Conservation (phyloP, 2,888 invertebrate species). For the Disparrhopalites patrizii region DNA sequence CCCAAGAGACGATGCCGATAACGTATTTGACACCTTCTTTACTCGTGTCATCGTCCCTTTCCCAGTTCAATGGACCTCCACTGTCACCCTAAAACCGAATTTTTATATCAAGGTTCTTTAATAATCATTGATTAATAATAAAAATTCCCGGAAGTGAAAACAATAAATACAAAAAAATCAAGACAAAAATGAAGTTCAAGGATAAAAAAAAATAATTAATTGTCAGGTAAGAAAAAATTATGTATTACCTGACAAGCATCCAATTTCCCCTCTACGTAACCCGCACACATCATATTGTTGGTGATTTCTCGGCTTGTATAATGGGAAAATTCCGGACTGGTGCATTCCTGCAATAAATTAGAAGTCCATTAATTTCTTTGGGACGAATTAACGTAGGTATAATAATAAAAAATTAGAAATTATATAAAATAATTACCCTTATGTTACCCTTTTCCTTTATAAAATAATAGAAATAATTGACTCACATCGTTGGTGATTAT, state of each 20-base stretch:
- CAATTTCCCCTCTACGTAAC: slow-evolving; percentile 65
- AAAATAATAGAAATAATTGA: not conserved
- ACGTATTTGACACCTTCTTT: slow-evolving; percentile 61
- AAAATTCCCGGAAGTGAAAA: too few species aligned
- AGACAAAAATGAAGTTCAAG: too few species aligned
- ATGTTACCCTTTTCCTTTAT: too few species aligned
- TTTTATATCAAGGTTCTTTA: too few species aligned
- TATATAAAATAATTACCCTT: too few species aligned
- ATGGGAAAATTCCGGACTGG: slow-evolving; percentile 55
- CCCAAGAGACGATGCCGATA: slow-evolving; percentile 57
- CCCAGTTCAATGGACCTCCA: slow-evolving; percentile 59
- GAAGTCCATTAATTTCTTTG: too few species aligned
- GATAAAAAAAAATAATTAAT: too few species aligned
- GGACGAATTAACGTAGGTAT: too few species aligned
- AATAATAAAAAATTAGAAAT: too few species aligned
- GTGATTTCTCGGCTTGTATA: slow-evolving; percentile 79
- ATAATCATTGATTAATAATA: too few species aligned
- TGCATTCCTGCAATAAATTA: slow-evolving; percentile 55
- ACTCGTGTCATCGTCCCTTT: slow-evolving; percentile 51
- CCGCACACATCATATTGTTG: slow-evolving; percentile 84
- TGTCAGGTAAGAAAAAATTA: too few species aligned
- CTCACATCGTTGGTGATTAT: slow-evolving; percentile 63
- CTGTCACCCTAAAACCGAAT: slow-evolving; percentile 9
- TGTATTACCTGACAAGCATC: slow-evolving; percentile 69
- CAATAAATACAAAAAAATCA: not conserved